Evolutionary conservation across 2,888 invertebrate species (phyloP).

Genomic region (Lysandra coridon): DNA sequence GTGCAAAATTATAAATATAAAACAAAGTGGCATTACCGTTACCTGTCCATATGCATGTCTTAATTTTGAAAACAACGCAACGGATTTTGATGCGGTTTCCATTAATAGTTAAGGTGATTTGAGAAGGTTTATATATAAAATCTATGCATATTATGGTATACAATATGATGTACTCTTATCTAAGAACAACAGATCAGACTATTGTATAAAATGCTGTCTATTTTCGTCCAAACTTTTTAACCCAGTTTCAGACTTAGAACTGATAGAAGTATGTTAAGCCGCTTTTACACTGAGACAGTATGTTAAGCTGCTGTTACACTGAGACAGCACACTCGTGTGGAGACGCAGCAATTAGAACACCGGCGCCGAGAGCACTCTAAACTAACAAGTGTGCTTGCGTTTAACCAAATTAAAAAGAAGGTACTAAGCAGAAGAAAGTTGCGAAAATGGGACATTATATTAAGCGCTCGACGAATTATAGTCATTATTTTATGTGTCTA

Average conservation of each 20-base stretch:
- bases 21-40: too few species aligned
- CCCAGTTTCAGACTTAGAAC: not conserved
- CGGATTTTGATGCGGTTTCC: too few species aligned
- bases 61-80: too few species aligned
- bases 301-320: conserved; percentile 7
- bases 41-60: too few species aligned
- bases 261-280: conserved; percentile 6
- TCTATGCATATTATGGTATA: too few species aligned
- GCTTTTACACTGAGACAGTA: not conserved
- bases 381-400: not conserved
- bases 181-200: too few species aligned
- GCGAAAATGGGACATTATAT: not conserved
- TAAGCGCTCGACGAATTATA: not conserved
- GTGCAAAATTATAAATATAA: too few species aligned
- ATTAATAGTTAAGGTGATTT: too few species aligned
- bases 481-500: too few species aligned
- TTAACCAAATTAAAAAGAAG: conserved; percentile 21
- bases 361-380: not conserved
- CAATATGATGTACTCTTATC: too few species aligned
- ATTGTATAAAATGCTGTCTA: too few species aligned
- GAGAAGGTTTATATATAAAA: too few species aligned
- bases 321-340: not conserved
- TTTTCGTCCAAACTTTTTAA: not conserved
- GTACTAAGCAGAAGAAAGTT: not conserved
- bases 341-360: conserved; percentile 8